Evolutionary conservation across 2,888 invertebrate species (phyloP).

Genomic region (Nematopogon swammerdamellus): DNA sequence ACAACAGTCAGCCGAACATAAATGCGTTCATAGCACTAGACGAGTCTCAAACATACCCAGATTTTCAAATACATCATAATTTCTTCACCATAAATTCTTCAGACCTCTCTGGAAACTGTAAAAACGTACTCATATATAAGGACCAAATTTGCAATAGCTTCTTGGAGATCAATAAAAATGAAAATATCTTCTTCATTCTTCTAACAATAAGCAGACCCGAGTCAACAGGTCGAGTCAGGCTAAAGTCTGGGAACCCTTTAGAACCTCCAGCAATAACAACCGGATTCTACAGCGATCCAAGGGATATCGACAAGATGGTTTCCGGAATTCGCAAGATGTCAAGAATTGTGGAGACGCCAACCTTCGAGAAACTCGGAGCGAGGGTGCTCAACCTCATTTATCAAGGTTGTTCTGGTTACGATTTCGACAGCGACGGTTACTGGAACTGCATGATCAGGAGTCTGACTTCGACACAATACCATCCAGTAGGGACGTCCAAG

Average conservation of each 20-base stretch:
- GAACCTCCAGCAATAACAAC: background rate
- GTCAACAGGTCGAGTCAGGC: no score
- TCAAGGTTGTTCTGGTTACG: slow-evolving; percentile 36
- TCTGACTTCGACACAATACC: background rate
- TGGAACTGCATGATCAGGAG: slow-evolving; percentile 51
- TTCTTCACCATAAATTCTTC: no score
- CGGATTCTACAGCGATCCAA: no score
- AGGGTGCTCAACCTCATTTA: slow-evolving; percentile 32
- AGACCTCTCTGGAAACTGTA: no score
- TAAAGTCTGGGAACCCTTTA: background rate
- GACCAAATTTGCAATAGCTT: no score
- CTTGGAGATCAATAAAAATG: no score
- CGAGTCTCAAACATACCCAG: background rate
- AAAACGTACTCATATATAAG: no score
- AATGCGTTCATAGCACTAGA: background rate
- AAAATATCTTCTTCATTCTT: no score
- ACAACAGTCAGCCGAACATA: background rate
- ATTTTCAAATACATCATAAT: background rate
- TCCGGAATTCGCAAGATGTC: slow-evolving; percentile 21
- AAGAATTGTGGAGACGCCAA: slow-evolving; percentile 24
- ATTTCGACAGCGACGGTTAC: slow-evolving; percentile 52
- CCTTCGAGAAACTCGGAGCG: slow-evolving; percentile 33
- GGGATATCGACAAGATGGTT: no score
- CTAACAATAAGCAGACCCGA: no score
- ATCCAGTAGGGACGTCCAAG: background rate